Conservation (phyloP, 2,797 vertebrate species). For the Picus viridis region DNA sequence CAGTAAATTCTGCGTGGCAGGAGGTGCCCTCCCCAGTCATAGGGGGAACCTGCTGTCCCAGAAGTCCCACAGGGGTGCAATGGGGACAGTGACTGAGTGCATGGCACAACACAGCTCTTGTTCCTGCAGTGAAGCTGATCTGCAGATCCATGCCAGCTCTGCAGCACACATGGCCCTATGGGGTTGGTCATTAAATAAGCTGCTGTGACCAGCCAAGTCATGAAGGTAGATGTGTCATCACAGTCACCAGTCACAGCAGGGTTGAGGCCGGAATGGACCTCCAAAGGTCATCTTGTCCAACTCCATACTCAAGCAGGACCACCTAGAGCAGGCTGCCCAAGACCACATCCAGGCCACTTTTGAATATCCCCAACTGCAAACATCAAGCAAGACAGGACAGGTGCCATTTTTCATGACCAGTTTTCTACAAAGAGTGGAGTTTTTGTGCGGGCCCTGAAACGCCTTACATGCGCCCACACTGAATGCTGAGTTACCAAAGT, state of each 20-base stretch:
- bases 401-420: not conserved
- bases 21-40: not conserved
- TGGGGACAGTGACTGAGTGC: not conserved
- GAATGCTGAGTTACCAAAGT: not conserved
- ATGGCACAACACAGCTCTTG: not conserved
- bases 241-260: not conserved
- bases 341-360: rapidly evolving
- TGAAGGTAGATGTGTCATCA: not conserved
- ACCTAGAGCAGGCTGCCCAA: not conserved
- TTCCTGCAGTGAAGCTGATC: not conserved
- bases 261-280: not conserved
- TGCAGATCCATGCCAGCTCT: not conserved
- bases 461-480: not conserved
- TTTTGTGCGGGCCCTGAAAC: not conserved
- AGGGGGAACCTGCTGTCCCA: not conserved
- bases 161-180: not conserved
- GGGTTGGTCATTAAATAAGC: not conserved
- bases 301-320: not conserved
- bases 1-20: not conserved
- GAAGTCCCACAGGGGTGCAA: rapidly evolving
- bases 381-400: not conserved
- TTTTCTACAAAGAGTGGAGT: not conserved
- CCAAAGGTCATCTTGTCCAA: not conserved
- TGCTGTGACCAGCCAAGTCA: not conserved
- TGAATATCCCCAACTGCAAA: not conserved